Conservation (phyloP, 2,888 invertebrate genomes). For the Chymomyza caudatula region DNA sequence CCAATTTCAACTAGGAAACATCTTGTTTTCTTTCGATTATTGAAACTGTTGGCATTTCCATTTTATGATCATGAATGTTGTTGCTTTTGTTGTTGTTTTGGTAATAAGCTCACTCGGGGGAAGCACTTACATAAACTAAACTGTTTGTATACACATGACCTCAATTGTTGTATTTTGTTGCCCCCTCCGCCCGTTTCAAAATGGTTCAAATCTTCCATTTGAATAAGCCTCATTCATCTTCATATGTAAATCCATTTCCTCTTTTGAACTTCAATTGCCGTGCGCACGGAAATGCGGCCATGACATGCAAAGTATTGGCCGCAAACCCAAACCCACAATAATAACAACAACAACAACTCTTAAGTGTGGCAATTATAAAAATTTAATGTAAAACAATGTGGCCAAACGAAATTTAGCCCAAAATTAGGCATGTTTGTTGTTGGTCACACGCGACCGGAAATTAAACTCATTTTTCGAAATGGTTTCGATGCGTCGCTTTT, state of each 20-base stretch:
- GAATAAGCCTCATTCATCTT: conserved; percentile 61
- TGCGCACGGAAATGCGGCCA: conserved; percentile 58
- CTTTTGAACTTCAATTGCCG: conserved; percentile 6
- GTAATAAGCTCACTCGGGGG: conserved; percentile 30
- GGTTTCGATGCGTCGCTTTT: not conserved
- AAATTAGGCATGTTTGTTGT: conserved; percentile 17
- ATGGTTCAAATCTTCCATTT: conserved; percentile 31
- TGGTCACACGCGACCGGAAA: conserved; percentile 74
- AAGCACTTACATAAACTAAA: conserved; percentile 24
- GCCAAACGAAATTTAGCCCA: conserved; percentile 2
- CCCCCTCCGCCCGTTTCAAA: not conserved
- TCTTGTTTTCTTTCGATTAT: conserved; percentile 74
- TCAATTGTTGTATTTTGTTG: conserved; percentile 50
- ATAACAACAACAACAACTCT: conserved; percentile 12
- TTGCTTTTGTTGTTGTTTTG: conserved; percentile 38
- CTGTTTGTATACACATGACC: conserved; percentile 46
- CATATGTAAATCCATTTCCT: conserved; percentile 73
- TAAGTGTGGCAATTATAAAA: conserved; percentile 64
- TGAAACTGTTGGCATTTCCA: conserved; percentile 60
- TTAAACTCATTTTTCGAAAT: conserved; percentile 64
- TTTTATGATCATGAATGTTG: conserved; percentile 31
- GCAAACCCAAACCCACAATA: not conserved
- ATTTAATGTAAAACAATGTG: conserved; percentile 61
- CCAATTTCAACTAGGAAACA: conserved; percentile 43
- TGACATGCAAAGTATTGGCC: conserved; percentile 60